Conservation (phyloP, 2,797 vertebrate genomes). For the Myotis myotis region DNA sequence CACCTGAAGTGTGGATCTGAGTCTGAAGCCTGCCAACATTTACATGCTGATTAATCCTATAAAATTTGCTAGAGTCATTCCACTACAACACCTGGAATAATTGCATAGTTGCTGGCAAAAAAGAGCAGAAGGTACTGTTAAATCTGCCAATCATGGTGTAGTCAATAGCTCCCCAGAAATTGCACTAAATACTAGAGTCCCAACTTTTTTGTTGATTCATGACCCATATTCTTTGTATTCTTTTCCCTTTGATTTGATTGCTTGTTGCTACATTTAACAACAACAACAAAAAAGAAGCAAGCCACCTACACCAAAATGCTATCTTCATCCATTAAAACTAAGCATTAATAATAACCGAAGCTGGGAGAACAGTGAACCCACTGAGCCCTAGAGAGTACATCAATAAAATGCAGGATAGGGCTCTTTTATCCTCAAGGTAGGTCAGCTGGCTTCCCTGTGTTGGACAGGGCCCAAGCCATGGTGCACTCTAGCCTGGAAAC, state of each 20-base stretch:
- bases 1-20: slow-evolving; percentile 80
- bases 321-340: slow-evolving; percentile 79
- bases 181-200: slow-evolving; percentile 76
- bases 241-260: slow-evolving; percentile 78
- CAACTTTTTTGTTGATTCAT: slow-evolving; percentile 84
- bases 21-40: slow-evolving; percentile 83
- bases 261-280: slow-evolving; percentile 82
- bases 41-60: slow-evolving; percentile 84
- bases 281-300: slow-evolving; percentile 81
- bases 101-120: slow-evolving; percentile 87
- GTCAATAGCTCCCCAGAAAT: slow-evolving; percentile 84
- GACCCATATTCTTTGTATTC: slow-evolving; percentile 77
- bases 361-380: slow-evolving; percentile 75
- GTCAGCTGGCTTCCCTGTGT: neutral
- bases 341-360: slow-evolving; percentile 81
- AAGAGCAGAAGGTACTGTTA: slow-evolving; percentile 83
- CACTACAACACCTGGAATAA: slow-evolving; percentile 89
- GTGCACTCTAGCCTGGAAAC: neutral
- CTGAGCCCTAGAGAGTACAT: slow-evolving; percentile 75
- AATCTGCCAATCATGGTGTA: slow-evolving; percentile 83
- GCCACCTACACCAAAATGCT: slow-evolving; percentile 75
- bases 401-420: slow-evolving; percentile 63
- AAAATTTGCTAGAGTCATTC: slow-evolving; percentile 85
- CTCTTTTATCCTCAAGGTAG: neutral
- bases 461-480: neutral